Base-by-base conservation (phyloP, 2,113 vertebrate species). In the Plotosus lineatus region DNA sequence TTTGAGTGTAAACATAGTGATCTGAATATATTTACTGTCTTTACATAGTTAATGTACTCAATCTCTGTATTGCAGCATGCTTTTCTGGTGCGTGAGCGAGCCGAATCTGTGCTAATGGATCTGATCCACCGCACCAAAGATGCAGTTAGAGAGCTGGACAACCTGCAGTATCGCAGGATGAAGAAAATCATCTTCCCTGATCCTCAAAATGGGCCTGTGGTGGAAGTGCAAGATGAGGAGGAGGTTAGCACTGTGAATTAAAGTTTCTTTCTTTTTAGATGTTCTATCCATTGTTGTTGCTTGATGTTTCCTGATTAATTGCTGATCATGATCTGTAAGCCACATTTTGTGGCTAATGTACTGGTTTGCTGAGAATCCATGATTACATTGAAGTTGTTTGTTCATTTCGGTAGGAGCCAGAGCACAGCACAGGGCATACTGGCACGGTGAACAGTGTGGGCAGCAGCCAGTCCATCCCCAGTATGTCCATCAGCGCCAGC, bases 111-210 rank as follows among this genome's bases (percentile, higher is more conserved):
- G 88, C 94, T 99, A 87, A 95, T 97, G 91, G 98, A 99, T 90
- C 94, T 99, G 87, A 99, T 99, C 87, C 95, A 93, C 91, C 96
- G 98, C 88, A 99, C 98, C 82, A 99, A 99, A 87, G 97, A 99
- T 90, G 98, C 97, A 0, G 98, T 99, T 85, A 94, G 98, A 86
- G 98, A 99, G 79, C 92, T 99, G 88, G 98, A 99, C 93, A 99
- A 99, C 93, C 94, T 99, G 83, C 97, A 99, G 90, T 99, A 98
- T 90, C 96, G 97, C 85, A 99, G 99, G 90, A 98, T 99, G 98
- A 99, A 99, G 92, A 99, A 99, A 89, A 95, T 99, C 81, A 95
- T 99, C 88, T 99, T 99, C 91, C 97, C 98, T 81, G 97, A 99
- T 94, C 95, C 96, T 4, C 97, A 95, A 89, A 99, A 99, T 48